Conservation (phyloP, 1,140 invertebrate species). For the Dendroctonus valens region DNA sequence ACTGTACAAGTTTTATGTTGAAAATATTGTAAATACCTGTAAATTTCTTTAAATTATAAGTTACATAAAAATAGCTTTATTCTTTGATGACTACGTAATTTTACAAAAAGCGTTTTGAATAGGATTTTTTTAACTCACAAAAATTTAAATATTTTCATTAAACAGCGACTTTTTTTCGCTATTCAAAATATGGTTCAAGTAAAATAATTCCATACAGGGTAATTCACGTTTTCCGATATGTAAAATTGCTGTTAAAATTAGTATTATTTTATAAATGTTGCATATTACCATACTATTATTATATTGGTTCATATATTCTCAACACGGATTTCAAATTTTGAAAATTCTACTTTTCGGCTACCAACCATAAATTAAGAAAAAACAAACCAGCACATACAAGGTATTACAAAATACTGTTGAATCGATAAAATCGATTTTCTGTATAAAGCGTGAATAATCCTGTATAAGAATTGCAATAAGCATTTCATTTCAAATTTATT, state of each 20-base stretch:
- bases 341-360: background rate
- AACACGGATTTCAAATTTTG: background rate
- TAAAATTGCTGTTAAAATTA: background rate
- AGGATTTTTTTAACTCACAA: constrained; percentile 8
- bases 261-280: too few species aligned
- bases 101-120: constrained; percentile 17
- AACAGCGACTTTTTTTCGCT: background rate
- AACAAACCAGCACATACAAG: background rate
- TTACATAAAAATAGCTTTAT: constrained; percentile 25
- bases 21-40: constrained; percentile 33
- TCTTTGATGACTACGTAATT: constrained; percentile 15
- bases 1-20: constrained; percentile 31
- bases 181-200: background rate
- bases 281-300: too few species aligned
- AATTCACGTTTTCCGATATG: background rate
- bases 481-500: constrained; percentile 3
- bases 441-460: background rate
- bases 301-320: too few species aligned
- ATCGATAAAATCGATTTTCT: too few species aligned
- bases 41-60: constrained; percentile 30
- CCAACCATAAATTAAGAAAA: background rate
- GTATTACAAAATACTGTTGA: background rate
- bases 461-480: background rate
- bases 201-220: background rate
- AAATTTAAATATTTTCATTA: constrained; percentile 10